Conservation (phyloP, 2,888 invertebrate species). For the Synanthedon formicaeformis region DNA sequence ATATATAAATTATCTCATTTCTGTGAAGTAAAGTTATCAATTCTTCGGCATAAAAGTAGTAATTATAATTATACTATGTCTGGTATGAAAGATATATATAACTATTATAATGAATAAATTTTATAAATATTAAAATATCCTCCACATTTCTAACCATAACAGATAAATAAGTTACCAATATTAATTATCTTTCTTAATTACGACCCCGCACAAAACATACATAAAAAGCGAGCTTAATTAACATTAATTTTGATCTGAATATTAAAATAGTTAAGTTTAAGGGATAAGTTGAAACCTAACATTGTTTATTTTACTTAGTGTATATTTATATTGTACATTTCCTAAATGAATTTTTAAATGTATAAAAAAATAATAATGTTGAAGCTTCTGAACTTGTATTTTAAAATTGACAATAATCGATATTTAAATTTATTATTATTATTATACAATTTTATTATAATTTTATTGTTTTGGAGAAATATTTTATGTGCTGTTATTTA, state of each 20-base stretch:
- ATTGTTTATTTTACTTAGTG: conserved; percentile 14
- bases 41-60: too few relatives aligned
- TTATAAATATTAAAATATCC: background rate
- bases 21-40: too few relatives aligned
- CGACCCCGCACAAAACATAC: conserved; percentile 10
- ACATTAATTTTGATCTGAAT: conserved; percentile 20
- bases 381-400: conserved; percentile 33
- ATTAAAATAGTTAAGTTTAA: conserved; percentile 19
- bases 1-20: too few relatives aligned
- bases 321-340: conserved; percentile 15
- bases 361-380: conserved; percentile 15
- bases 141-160: conserved; percentile 1
- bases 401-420: conserved; percentile 66
- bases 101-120: too few relatives aligned
- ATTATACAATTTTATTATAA: conserved; percentile 22
- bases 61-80: too few relatives aligned
- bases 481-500: conserved; percentile 60
- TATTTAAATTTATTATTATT: conserved; percentile 55
- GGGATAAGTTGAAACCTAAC: conserved; percentile 17
- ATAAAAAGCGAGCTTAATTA: conserved; percentile 9
- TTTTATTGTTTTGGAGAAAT: conserved; percentile 54
- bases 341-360: background rate
- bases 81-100: too few relatives aligned
- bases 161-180: conserved; percentile 14
- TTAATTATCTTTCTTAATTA: conserved; percentile 10